Conservation (phyloP, 2,888 invertebrate genomes). For the Gerris lacustris region DNA sequence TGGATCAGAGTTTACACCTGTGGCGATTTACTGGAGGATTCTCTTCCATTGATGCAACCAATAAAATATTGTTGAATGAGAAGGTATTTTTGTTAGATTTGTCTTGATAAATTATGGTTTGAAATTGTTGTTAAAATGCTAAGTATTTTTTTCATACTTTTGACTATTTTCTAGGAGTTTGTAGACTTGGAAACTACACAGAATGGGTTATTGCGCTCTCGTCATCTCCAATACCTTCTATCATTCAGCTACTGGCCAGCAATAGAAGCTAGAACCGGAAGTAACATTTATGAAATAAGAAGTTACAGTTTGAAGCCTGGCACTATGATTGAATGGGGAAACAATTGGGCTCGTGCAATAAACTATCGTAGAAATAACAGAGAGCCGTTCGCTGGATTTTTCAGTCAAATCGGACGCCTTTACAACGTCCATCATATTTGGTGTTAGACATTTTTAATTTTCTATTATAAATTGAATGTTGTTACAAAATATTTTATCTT, state of each 20-base stretch:
- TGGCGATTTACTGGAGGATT: conserved; percentile 94
- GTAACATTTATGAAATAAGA: conserved; percentile 88
- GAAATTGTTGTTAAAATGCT: neutral
- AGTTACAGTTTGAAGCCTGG: conserved; percentile 89
- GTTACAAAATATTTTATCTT: too few species aligned
- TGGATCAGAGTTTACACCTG: conserved; percentile 92
- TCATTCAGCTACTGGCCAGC: conserved; percentile 97
- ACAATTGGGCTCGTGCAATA: conserved; percentile 95
- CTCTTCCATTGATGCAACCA: conserved; percentile 67
- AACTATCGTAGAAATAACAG: conserved; percentile 79
- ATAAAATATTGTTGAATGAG: conserved; percentile 54
- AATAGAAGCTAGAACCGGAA: conserved; percentile 53
- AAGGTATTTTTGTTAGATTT: conserved; percentile 41
- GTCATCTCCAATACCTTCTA: conserved; percentile 84
- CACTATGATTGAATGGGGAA: conserved; percentile 99
- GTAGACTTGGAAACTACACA: conserved; percentile 60
- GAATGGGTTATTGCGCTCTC: conserved; percentile 63
- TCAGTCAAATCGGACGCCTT: conserved; percentile 90
- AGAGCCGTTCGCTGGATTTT: conserved; percentile 94
- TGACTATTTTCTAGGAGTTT: conserved; percentile 48
- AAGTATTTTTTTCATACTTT: neutral
- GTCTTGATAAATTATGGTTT: neutral
- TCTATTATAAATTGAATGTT: conserved; percentile 9
- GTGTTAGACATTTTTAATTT: conserved; percentile 57
- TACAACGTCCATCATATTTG: conserved; percentile 98